Percentiles rank a stretch among this genome's conserved stretches.
phyloP scores from a whole-genome alignment of 2,113 vertebrate species.

The Gavialis gangeticus region DNA sequence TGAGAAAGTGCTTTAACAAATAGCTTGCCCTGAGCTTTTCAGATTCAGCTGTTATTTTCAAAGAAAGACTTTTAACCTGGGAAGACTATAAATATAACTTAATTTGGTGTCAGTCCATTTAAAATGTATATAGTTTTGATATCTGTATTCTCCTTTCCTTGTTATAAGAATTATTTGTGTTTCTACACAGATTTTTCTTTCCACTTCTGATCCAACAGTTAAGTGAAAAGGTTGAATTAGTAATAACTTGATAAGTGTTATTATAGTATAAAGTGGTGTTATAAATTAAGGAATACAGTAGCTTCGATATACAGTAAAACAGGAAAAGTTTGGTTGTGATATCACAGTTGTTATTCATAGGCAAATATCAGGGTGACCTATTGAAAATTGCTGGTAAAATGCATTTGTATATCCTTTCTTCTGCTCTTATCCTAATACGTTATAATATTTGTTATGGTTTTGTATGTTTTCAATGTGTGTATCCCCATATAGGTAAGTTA shows the following conservation, averaged over 20 bases:
- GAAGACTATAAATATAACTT: neutral
- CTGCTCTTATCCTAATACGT: neutral
- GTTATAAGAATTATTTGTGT: neutral
- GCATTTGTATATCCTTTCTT: no score
- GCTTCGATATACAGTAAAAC: no score
- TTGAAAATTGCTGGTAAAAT: no score
- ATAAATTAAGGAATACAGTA: no score
- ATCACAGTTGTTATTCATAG: no score
- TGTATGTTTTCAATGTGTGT: neutral
- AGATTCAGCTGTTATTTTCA: neutral
- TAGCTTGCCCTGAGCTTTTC: neutral
- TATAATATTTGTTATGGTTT: neutral
- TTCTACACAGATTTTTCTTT: no score
- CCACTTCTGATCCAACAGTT: no score
- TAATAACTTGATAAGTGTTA: no score
- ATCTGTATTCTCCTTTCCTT: neutral
- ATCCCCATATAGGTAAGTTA: neutral
- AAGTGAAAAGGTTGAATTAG: neutral
- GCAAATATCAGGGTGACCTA: no score
- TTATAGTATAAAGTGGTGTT: no score
- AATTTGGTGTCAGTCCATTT: no score
- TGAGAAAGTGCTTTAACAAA: neutral
- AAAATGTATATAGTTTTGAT: neutral
- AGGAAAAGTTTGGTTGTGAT: no score
- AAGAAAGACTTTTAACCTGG: neutral